Conservation (phyloP, 1,140 invertebrate species). For the Gryllus bimaculatus region DNA sequence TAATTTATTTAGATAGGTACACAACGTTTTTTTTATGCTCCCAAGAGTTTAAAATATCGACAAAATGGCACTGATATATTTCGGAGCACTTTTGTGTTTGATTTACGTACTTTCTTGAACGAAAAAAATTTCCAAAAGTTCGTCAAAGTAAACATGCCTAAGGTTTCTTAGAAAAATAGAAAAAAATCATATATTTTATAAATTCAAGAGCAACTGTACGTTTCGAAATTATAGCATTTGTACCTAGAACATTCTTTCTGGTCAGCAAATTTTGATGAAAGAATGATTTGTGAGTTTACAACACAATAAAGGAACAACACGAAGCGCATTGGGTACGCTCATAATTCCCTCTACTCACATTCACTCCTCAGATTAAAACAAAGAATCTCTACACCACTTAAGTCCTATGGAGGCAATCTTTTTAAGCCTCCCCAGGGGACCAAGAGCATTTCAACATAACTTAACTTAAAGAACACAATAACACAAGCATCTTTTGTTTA, state of each 20-base stretch:
- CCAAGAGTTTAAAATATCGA: too few relatives aligned
- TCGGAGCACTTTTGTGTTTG: too few relatives aligned
- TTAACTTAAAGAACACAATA: neutral
- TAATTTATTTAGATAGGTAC: too few relatives aligned
- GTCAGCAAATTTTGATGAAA: too few relatives aligned
- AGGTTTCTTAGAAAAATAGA: neutral
- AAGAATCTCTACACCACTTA: neutral
- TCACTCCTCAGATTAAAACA: neutral
- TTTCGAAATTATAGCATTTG: too few relatives aligned
- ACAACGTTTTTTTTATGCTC: too few relatives aligned
- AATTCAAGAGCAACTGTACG: neutral
- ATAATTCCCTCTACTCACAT: too few relatives aligned
- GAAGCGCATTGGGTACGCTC: too few relatives aligned
- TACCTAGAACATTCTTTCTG: too few relatives aligned
- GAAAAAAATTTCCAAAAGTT: neutral
- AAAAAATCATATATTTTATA: neutral
- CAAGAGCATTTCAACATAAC: neutral
- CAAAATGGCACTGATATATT: too few relatives aligned
- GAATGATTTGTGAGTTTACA: too few relatives aligned
- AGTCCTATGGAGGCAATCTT: neutral
- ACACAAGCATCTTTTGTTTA: constrained; percentile 5
- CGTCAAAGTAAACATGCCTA: neutral
- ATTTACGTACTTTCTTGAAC: neutral
- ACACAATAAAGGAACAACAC: too few relatives aligned
- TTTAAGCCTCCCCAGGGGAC: neutral